Evolutionary conservation across 2,797 vertebrate genomes (phyloP).

Genomic region (Heliangelus exortis): DNA sequence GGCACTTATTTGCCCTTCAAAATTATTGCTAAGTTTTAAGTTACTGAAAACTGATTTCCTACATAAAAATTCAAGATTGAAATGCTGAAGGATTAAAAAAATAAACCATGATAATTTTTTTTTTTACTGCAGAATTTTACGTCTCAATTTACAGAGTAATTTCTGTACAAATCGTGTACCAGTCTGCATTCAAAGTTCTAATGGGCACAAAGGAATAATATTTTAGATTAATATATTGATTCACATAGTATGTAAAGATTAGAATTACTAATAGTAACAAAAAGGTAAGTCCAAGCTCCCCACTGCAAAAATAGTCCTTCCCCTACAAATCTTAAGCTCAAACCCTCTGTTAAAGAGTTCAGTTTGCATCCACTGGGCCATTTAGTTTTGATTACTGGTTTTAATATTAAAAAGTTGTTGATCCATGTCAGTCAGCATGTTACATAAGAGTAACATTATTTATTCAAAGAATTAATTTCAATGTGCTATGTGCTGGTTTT

Average conservation of each 20-base stretch:
- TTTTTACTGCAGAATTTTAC: not conserved
- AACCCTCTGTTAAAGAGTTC: not conserved
- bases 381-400: not conserved
- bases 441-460: conserved; percentile 58
- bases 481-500: not conserved
- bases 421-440: conserved; percentile 51
- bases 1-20: not conserved
- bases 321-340: not conserved
- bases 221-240: conserved; percentile 22
- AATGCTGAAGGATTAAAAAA: not conserved
- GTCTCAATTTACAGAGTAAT: not conserved
- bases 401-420: conserved; percentile 56
- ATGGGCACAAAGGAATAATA: conserved; percentile 17
- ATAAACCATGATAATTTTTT: not conserved
- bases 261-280: conserved; percentile 50
- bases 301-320: conserved; percentile 1
- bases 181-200: not conserved
- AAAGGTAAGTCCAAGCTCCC: conserved; percentile 50
- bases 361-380: not conserved
- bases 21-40: not conserved
- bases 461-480: conserved; percentile 54
- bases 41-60: not conserved
- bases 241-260: conserved; percentile 19
- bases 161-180: conserved; percentile 21
- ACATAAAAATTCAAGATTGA: not conserved